Base-by-base conservation (phyloP, 2,797 vertebrate genomes). In the Hemitrygon akajei region DNA sequence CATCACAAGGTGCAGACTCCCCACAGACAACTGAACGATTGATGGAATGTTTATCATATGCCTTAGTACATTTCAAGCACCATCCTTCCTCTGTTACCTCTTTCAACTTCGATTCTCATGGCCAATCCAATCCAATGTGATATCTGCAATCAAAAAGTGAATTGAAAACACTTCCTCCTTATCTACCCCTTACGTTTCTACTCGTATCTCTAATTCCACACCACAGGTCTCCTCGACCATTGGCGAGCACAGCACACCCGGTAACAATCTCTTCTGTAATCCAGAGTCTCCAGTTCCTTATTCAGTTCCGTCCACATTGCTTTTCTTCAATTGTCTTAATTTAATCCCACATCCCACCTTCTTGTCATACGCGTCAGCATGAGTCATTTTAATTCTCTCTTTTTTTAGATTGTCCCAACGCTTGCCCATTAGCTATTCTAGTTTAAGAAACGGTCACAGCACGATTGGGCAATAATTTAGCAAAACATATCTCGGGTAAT, bases 101-200 rank as follows among this genome's bases (percentile, higher is more conserved):
- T 69, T 89, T 89, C 60, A 66, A 12, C n/a, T 20, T 34, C 30
- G 58, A 58, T n/a, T 34, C 86, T 89, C 86, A 20, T 37, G 86
- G 1, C 37, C 60, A n/a, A 66, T 66, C 60, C 58, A 58, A 87
- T 34, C 7, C 84, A 34, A n/a, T 20, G 7, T 69, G 86, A 66
- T 69, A 69, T 66, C 86, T 66, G 63, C 27, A 87, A 63, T 89
- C 86, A 89, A 69, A n/a, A n/a, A n/a, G n/a, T n/a, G n/a, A n/a
- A n/a, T n/a, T n/a, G n/a, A n/a, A n/a, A 69, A 37, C 60, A 69
- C 18, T 11, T 84, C 47, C 47, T 9, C 7, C 30, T 66, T 9
- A 87, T n/a, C 58, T 34, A 1, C 16, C 27, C 5, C 18, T 30
- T 66, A 56, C 22, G 1, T 69, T 69, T 37, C 63, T 22, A 0